These are phyloP conservation scores for Holotrichia oblita DNA, from an alignment of 1,140 invertebrate species.

Conservation along the genomic window DNA sequence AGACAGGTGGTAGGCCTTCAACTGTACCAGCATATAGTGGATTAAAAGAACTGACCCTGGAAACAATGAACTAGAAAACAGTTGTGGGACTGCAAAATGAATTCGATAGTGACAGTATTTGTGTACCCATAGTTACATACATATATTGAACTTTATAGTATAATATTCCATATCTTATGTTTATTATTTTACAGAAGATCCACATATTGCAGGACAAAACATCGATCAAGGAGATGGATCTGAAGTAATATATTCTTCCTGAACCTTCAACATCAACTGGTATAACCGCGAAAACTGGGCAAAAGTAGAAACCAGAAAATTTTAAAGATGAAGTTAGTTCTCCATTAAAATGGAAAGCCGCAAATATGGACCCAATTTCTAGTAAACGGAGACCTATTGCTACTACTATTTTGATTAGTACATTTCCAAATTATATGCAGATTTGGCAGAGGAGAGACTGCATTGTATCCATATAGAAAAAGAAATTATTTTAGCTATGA, in stretches of 20 bases:
- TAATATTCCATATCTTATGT: not conserved
- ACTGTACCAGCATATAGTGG: no score
- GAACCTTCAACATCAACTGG: not conserved
- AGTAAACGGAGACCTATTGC: not conserved
- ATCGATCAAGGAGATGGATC: no score
- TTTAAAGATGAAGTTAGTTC: not conserved
- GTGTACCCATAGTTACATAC: no score
- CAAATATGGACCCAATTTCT: not conserved
- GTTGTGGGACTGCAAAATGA: no score
- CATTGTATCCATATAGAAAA: not conserved
- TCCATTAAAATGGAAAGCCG: not conserved
- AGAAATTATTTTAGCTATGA: not conserved
- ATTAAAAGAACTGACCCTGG: no score
- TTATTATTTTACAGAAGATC: no score
- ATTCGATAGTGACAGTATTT: no score
- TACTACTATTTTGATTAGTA: not conserved
- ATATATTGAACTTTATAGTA: no score
- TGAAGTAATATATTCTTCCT: no score
- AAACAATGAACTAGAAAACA: no score
- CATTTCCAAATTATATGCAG: not conserved
- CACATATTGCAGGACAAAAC: no score
- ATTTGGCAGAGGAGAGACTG: slow-evolving; percentile 5
- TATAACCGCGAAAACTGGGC: not conserved
- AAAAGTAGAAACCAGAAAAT: not conserved
- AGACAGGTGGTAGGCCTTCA: no score